Evolutionary conservation across 2,888 invertebrate genomes (phyloP), one percentile per base, ranked within the genome.

Genomic region (Nipponacmea schrenckii): DNA sequence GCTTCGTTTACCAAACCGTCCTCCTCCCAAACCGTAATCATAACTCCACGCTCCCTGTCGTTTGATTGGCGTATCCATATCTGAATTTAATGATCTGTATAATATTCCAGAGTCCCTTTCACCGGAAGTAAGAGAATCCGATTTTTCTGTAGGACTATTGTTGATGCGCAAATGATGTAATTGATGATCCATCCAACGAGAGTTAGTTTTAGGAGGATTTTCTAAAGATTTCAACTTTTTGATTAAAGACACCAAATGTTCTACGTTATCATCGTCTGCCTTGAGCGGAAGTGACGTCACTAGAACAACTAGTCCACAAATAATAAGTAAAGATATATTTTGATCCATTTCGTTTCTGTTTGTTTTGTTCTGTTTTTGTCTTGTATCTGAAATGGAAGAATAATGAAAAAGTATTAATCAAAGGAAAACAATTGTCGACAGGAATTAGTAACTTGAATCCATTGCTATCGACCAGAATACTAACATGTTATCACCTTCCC

Each of bases 11-110:
- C 87, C 87, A 74, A 86, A 87, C 27, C 87, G 73, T 10, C 87
- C 87, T 4, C 87, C 87, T 15, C 87, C 87, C 45, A 86, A 82
- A 12, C 87, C 87, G 71, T 87, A 87, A 75, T 87, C 87, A 76
- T 82, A 84, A 70, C 85, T 85, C 86, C 86, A 86, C 8, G 80
- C 78, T 1, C 85, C 84, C 70, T 86, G 85, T 12, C 86, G 76
- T 73, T 86, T 87, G 31, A 72, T 75, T 20, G 82, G 67, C 0
- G 71, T 78, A 45, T 74, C 76, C 15, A 63, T 72, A 8, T 71
- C 70, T 24, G 64, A 56, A n/a, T 67, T 66, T 5, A 71, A 67
- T 7, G 62, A 69, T 1, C 48, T 65, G 46, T 65, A 69, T 24
- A 24, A 24, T 24, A 24, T 56, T 14, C 56, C 56, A 56, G 56